A percentile compares a stretch with the other conserved stretches of the same genome.
phyloP scores from a whole-genome alignment of 1,140 invertebrate species.

The Piezodorus guildinii region DNA sequence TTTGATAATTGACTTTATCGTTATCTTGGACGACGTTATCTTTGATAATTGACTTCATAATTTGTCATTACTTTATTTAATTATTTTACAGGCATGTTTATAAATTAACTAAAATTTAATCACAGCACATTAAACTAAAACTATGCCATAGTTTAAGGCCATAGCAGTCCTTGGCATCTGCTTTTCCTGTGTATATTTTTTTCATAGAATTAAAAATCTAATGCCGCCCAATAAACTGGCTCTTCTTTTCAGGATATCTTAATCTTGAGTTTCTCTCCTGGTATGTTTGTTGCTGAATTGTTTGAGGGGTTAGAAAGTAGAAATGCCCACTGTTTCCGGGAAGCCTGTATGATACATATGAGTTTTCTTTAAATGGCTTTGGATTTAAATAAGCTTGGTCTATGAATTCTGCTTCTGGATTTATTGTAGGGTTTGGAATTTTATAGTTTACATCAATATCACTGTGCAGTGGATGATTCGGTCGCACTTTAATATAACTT shows the following conservation, averaged over 20 bases:
- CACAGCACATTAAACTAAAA: constrained; percentile 6
- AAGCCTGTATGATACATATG: constrained; percentile 41
- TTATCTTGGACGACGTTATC: no score
- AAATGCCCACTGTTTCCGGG: constrained; percentile 58
- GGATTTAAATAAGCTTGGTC: constrained; percentile 29
- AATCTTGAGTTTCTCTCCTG: constrained; percentile 7
- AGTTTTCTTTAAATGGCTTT: constrained; percentile 35
- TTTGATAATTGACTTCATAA: no score
- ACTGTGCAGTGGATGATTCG: constrained; percentile 30
- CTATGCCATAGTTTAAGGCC: neutral
- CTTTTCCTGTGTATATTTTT: neutral
- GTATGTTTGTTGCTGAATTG: constrained; percentile 28
- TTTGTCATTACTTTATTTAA: no score
- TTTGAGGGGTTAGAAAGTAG: constrained; percentile 61
- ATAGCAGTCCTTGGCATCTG: neutral
- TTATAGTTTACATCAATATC: constrained; percentile 43
- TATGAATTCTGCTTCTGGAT: constrained; percentile 43
- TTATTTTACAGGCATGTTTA: no score
- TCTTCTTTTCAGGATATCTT: constrained; percentile 2
- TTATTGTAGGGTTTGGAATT: constrained; percentile 37
- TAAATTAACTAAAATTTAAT: constrained; percentile 13
- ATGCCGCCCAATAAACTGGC: neutral
- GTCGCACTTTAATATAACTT: constrained; percentile 26
- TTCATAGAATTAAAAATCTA: neutral
- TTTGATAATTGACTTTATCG: no score